These are phyloP conservation scores for Castor canadensis DNA, from an alignment of 2,113 vertebrate species.

Conservation along the genomic window DNA sequence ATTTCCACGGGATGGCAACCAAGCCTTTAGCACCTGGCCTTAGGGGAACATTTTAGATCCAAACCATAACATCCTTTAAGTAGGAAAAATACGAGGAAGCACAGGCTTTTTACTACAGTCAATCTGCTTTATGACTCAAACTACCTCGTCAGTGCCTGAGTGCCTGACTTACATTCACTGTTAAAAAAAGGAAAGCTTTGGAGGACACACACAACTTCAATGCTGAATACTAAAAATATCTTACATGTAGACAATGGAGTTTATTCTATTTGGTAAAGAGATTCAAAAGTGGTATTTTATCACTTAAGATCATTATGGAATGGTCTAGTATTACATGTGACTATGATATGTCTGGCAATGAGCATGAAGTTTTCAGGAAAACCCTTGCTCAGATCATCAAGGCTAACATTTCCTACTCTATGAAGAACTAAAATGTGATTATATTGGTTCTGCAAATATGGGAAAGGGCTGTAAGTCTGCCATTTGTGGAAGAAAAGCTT, in stretches of 20 bases:
- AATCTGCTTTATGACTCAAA: not conserved
- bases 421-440: slow-evolving; percentile 79
- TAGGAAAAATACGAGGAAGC: not conserved
- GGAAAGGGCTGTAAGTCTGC: slow-evolving; percentile 45
- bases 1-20: not conserved
- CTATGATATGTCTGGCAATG: not conserved
- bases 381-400: not conserved
- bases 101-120: not conserved
- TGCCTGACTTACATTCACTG: not conserved
- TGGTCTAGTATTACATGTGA: not conserved
- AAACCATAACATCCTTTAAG: not conserved
- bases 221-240: not conserved
- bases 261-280: not conserved
- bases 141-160: not conserved
- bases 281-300: not conserved
- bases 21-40: not conserved
- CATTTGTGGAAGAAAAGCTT: slow-evolving; percentile 77
- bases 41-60: not conserved
- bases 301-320: not conserved
- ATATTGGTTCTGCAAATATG: slow-evolving; percentile 73
- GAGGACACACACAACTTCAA: not conserved
- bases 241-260: not conserved
- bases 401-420: not conserved
- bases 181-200: not conserved
- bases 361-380: not conserved